These are phyloP conservation scores for Netelia inedita DNA, from an alignment of 2,888 invertebrate species.

Conservation along the genomic window DNA sequence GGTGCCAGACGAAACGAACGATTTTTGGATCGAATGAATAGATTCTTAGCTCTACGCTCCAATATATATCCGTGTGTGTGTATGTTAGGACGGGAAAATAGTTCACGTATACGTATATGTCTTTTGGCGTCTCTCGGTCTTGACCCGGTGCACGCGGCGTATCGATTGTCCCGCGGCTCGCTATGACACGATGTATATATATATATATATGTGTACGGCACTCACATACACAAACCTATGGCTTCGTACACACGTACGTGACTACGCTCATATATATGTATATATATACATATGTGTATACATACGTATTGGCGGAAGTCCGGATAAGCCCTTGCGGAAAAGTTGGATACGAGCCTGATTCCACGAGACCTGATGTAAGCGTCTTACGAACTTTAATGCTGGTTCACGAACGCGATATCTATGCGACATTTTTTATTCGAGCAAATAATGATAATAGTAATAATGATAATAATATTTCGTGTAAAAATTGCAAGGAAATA, in stretches of 20 bases:
- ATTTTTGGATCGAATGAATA: slow-evolving; percentile 1
- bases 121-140: slow-evolving; percentile 64
- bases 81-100: background rate
- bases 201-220: background rate
- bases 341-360: slow-evolving; percentile 37
- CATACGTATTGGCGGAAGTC: background rate
- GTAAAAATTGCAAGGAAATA: too few relatives aligned
- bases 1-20: background rate
- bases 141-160: slow-evolving; percentile 67
- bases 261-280: slow-evolving; percentile 5
- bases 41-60: slow-evolving; percentile 3
- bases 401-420: background rate
- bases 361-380: background rate
- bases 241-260: background rate
- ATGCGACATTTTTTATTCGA: background rate
- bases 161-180: slow-evolving; percentile 63
- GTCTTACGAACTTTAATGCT: slow-evolving; percentile 20
- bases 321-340: slow-evolving; percentile 45
- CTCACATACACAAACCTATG: background rate
- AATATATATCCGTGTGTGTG: background rate
- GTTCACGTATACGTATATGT: slow-evolving; percentile 5
- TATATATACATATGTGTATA: background rate
- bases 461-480: too few relatives aligned
- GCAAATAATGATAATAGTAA: too few relatives aligned
- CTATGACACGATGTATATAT: slow-evolving; percentile 22